A percentile compares a stretch with the other conserved stretches of the same genome.
These are phyloP conservation scores for Ceratina calcarata DNA, from an alignment of 1,140 invertebrate genomes.

Conservation along the genomic window DNA sequence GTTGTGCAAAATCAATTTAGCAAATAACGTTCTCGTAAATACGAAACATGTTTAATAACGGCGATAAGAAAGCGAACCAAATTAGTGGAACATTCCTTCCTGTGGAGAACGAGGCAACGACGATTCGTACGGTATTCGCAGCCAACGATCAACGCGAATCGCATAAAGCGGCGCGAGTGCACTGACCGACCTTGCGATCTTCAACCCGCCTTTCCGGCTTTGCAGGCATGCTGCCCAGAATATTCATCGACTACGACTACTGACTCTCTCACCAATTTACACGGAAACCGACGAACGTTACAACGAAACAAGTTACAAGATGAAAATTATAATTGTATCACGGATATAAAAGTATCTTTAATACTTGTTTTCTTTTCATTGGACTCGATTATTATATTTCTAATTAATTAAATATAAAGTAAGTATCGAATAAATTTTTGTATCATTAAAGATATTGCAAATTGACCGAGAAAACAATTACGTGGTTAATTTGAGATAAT, in stretches of 20 bases:
- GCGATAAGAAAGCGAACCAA: not conserved
- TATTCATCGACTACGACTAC: conserved; percentile 55
- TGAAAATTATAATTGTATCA: too few relatives aligned
- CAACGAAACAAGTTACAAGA: not conserved
- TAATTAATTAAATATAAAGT: too few relatives aligned
- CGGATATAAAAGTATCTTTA: too few relatives aligned
- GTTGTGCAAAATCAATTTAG: too few relatives aligned
- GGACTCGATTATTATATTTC: too few relatives aligned
- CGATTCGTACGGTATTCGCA: conserved; percentile 22
- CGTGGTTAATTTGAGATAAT: too few relatives aligned
- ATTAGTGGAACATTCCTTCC: not conserved
- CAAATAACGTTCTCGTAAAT: too few relatives aligned
- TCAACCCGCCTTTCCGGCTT: conserved; percentile 64
- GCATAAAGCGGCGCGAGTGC: conserved; percentile 55
- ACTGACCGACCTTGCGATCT: conserved; percentile 69
- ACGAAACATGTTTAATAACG: too few relatives aligned
- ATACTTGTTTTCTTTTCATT: too few relatives aligned
- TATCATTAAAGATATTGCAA: too few relatives aligned
- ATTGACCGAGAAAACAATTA: too few relatives aligned
- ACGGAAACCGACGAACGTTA: not conserved
- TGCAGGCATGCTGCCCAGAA: conserved; percentile 40
- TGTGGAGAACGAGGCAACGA: not conserved
- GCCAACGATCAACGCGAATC: conserved; percentile 48
- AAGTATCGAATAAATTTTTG: too few relatives aligned
- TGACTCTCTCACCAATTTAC: conserved; percentile 13